Base-by-base conservation (phyloP, 2,888 invertebrate species). In the Uropetala carovei region DNA sequence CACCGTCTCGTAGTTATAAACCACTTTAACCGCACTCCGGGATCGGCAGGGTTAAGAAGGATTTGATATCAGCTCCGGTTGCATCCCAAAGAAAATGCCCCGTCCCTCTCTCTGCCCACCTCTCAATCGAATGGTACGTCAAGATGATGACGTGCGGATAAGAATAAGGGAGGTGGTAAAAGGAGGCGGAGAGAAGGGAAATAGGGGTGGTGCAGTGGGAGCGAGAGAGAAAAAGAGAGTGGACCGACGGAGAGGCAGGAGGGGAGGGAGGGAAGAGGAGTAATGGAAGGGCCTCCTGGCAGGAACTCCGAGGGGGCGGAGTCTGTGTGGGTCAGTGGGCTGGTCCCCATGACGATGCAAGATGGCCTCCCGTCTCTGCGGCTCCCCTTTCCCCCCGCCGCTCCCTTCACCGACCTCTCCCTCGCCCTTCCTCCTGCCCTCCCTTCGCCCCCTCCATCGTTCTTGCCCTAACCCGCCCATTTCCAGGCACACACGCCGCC, bases 281-380 rank as follows among this genome's bases (percentile, higher is more conserved):
- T 85, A 86, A 86, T 86, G 86, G 60, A 86, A 27, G 64, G 43
- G 89, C 86, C 89, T 64, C 43, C 89, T 68, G 64, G 89, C 89
- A 68, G 18, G 60, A 43, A 64, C 64, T 68, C n/a, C 89, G 89
- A 89, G 89, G 89, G 89, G 89, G 89, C 89, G 89, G 89, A 89
- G 89, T 89, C 89, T 89, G 89, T 68, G 64, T 89, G 64, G 89
- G 89, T 89, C 89, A 89, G 89, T 89, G 89, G 89, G 89, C 89
- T 89, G 89, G 89, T 89, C 89, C 89, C 89, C 89, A 43, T 89
- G 89, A 89, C 89, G 89, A 89, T 68, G 89, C 89, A 92, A 92
- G 82, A 82, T 91, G 92, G 83, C 83, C 60, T 59, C 84, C 91
- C 83, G 81, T 83, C 91, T 91, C 83, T 68, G 81, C 75, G 57